Percentiles rank a stretch among this genome's conserved stretches.
Conservation (phyloP, 64 coral and sea anemone species). For the Dendronephthya gigantea region DNA sequence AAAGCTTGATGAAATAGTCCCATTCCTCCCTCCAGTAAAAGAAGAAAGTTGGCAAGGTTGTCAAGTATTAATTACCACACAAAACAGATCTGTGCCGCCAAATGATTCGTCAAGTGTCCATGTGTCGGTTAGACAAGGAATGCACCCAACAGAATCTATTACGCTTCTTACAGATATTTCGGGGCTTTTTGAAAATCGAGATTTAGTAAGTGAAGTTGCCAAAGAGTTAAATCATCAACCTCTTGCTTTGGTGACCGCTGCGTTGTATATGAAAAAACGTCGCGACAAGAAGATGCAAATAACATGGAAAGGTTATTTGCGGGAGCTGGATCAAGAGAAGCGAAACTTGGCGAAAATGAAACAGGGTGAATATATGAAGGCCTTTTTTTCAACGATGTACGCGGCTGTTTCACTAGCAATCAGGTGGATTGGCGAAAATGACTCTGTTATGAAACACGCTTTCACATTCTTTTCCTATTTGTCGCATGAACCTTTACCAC, state of each 20-base stretch:
- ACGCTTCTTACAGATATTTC: conserved; percentile 22
- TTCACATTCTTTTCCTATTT: conserved; percentile 43
- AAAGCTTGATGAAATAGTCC: not conserved
- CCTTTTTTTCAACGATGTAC: conserved; percentile 37
- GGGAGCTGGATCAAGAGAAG: conserved; percentile 49
- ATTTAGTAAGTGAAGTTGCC: not conserved
- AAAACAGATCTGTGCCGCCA: conserved; percentile 21
- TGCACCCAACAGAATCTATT: conserved; percentile 9
- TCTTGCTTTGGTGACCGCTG: conserved; percentile 34
- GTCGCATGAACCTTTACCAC: conserved; percentile 19
- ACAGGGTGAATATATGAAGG: conserved; percentile 9
- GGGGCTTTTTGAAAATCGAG: not conserved
- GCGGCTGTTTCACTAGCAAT: conserved; percentile 22
- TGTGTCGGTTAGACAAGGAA: conserved; percentile 21
- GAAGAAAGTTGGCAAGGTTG: conserved; percentile 25
- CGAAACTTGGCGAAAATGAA: conserved; percentile 18
- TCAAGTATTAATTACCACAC: conserved; percentile 45
- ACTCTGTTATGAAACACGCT: conserved; percentile 33
- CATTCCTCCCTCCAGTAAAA: not conserved
- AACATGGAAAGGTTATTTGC: conserved; percentile 27
- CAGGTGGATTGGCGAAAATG: not conserved
- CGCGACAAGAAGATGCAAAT: not conserved
- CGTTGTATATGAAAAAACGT: conserved; percentile 10
- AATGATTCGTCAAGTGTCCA: not conserved
- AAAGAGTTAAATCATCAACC: conserved; percentile 37